A percentile compares a stretch with the other conserved stretches of the same genome.
phyloP scores from a whole-genome alignment of 2,888 invertebrate species.

The Vandiemenella viatica region DNA sequence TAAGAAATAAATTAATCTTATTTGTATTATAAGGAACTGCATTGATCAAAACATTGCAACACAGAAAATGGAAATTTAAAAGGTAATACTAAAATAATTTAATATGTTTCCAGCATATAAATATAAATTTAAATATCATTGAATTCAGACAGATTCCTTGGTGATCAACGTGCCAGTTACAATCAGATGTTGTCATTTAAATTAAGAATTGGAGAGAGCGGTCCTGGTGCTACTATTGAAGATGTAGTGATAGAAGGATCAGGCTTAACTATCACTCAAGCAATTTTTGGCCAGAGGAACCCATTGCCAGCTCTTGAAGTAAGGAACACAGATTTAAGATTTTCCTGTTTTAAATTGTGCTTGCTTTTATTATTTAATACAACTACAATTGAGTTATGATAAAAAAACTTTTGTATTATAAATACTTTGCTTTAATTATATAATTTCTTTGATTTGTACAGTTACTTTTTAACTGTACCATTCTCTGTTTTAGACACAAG shows the following conservation, averaged over 20 bases:
- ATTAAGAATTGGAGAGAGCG: constrained; percentile 68
- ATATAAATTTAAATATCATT: neutral
- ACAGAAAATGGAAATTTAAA: no score
- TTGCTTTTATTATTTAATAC: no score
- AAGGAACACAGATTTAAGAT: neutral
- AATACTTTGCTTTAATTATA: neutral
- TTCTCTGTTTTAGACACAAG: constrained; percentile 40
- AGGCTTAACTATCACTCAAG: constrained; percentile 63
- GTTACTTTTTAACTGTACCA: neutral
- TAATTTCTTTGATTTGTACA: no score
- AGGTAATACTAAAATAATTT: no score
- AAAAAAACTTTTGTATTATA: neutral
- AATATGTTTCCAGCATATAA: no score
- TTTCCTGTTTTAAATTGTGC: no score
- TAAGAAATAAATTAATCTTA: no score
- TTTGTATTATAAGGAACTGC: no score
- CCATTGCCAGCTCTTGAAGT: constrained; percentile 45
- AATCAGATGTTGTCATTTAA: constrained; percentile 84
- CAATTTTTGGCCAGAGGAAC: constrained; percentile 87
- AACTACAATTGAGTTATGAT: no score
- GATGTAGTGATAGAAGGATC: constrained; percentile 87
- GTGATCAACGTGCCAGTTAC: constrained; percentile 85
- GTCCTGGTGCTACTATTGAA: constrained; percentile 63
- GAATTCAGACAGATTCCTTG: constrained; percentile 54
- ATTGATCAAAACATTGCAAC: no score